Percentiles rank a stretch among this genome's conserved stretches.
These are phyloP conservation scores for Dascyllus trimaculatus DNA, from an alignment of 2,113 vertebrate genomes.

Conservation along the genomic window DNA sequence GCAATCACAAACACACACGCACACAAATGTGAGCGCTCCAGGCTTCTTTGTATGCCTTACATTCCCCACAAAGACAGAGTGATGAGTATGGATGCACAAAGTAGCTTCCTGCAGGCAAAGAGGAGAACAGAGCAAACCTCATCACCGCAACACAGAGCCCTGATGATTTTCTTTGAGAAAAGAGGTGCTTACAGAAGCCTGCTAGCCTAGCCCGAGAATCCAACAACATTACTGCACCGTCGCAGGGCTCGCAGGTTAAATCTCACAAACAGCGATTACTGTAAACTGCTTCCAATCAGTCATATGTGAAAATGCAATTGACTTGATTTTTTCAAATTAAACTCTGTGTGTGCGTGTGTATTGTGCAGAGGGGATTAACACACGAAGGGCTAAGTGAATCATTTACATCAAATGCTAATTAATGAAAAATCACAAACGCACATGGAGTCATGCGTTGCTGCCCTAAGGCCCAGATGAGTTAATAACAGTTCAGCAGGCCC, in stretches of 20 bases:
- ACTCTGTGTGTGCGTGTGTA: neutral
- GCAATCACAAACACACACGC: conserved; percentile 11
- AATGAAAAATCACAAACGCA: neutral
- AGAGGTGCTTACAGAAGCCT: conserved; percentile 57
- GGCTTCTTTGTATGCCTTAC: conserved; percentile 44
- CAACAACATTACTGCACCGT: conserved; percentile 13
- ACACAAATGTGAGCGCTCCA: conserved; percentile 34
- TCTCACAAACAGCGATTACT: conserved; percentile 18
- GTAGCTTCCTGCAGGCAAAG: conserved; percentile 54
- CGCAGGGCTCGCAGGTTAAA: conserved; percentile 29
- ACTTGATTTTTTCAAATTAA: neutral
- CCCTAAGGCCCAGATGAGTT: conserved; percentile 2
- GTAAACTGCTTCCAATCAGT: conserved; percentile 31
- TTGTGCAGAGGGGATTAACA: conserved; percentile 7
- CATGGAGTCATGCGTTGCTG: neutral
- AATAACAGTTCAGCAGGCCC: conserved; percentile 12
- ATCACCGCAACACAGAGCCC: conserved; percentile 23
- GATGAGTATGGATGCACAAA: conserved; percentile 45
- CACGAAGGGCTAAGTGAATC: conserved; percentile 2
- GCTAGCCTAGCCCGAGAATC: conserved; percentile 47
- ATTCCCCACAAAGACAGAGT: conserved; percentile 45
- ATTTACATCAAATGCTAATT: neutral
- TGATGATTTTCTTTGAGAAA: conserved; percentile 47
- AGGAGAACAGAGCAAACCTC: conserved; percentile 50
- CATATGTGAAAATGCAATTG: conserved; percentile 36